Conservation (phyloP, 2,888 invertebrate species). For the Eupithecia centaureata region DNA sequence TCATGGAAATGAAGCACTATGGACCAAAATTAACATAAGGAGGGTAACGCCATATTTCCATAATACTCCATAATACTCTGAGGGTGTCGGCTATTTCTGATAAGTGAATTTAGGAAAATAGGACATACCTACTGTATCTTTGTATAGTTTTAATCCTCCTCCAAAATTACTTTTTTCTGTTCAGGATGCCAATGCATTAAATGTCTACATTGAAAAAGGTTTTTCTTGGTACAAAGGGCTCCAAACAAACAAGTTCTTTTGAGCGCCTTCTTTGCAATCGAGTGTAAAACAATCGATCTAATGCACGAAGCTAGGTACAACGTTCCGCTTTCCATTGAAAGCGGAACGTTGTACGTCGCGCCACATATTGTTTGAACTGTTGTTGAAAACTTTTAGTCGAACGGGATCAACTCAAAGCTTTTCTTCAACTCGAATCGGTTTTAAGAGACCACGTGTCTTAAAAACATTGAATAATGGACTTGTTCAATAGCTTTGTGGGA, state of each 20-base stretch:
- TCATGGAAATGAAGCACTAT: slow-evolving; percentile 30
- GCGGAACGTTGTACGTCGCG: slow-evolving; percentile 75
- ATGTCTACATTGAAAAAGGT: neutral
- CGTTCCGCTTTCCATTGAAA: slow-evolving; percentile 69
- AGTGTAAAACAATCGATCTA: slow-evolving; percentile 58
- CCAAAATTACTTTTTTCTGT: neutral
- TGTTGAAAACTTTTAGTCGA: slow-evolving; percentile 81
- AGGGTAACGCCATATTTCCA: slow-evolving; percentile 14
- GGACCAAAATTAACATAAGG: slow-evolving; percentile 17
- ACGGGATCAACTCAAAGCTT: slow-evolving; percentile 65
- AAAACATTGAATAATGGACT: slow-evolving; percentile 70
- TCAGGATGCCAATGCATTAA: neutral
- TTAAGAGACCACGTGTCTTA: slow-evolving; percentile 66
- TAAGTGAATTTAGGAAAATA: neutral
- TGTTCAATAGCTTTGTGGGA: slow-evolving; percentile 55
- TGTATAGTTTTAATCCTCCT: neutral
- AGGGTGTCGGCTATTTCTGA: slow-evolving; percentile 3
- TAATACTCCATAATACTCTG: slow-evolving; percentile 4
- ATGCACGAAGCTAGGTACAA: slow-evolving; percentile 57
- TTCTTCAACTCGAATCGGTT: slow-evolving; percentile 63
- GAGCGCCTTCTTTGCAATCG: slow-evolving; percentile 34
- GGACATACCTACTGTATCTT: neutral
- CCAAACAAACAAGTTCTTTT: slow-evolving; percentile 10
- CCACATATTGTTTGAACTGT: slow-evolving; percentile 81
- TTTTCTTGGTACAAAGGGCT: neutral